A percentile compares a stretch with the other conserved stretches of the same genome.
Evolutionary conservation across 2,113 vertebrate genomes (phyloP).

Genomic region (Rallus limicola): DNA sequence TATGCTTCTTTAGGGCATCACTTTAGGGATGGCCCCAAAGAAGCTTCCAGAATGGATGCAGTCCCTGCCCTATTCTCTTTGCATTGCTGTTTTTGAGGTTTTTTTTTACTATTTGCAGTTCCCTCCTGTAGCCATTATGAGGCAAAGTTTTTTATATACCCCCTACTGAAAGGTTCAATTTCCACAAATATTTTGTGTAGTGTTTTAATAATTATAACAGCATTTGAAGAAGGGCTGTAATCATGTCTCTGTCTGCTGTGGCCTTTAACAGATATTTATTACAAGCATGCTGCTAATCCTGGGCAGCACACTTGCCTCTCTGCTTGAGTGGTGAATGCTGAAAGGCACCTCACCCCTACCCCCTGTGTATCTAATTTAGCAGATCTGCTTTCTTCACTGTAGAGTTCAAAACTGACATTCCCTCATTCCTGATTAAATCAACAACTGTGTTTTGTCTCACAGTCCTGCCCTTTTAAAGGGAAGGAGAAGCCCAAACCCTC

Average conservation of each 20-base stretch:
- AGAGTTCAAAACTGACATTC: slow-evolving; percentile 6
- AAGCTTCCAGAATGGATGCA: background rate
- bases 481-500: background rate
- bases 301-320: background rate
- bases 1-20: background rate
- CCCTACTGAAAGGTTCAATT: background rate
- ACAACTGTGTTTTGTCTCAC: background rate
- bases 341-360: background rate
- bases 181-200: background rate
- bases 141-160: background rate
- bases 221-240: background rate
- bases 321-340: background rate
- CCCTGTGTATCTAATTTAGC: background rate
- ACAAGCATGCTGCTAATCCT: background rate
- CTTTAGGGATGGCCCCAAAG: background rate
- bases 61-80: background rate
- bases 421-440: background rate
- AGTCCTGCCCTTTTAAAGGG: background rate
- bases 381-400: background rate
- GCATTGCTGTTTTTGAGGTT: background rate
- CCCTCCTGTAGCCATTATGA: background rate
- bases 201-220: background rate
- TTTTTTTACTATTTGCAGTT: background rate
- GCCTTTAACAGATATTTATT: background rate
- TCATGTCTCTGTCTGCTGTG: background rate